Percentiles rank a stretch among this genome's conserved stretches.
Evolutionary conservation across 2,113 vertebrate species (phyloP).

Genomic region (Lepus europaeus): DNA sequence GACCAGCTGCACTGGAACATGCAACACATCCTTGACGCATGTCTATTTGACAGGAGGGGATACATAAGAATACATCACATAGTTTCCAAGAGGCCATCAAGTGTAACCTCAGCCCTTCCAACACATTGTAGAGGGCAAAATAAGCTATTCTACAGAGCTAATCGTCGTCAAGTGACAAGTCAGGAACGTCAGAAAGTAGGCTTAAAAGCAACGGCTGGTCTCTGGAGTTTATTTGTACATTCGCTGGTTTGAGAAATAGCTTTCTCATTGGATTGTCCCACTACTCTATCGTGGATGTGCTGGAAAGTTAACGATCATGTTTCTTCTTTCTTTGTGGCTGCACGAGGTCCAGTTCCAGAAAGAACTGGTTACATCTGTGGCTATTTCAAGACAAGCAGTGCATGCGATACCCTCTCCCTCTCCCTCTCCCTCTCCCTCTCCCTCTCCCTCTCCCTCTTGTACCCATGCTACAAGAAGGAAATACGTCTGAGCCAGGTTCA

Average conservation of each 20-base stretch:
- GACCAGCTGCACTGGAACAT: background rate
- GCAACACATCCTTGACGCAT: background rate
- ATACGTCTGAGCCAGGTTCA: conserved; percentile 58
- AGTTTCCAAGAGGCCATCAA: background rate
- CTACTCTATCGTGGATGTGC: background rate
- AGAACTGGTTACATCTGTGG: conserved; percentile 70
- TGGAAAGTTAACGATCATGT: conserved; percentile 59
- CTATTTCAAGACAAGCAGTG: conserved; percentile 68
- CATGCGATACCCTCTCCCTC: conserved; percentile 63
- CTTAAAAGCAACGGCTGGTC: background rate
- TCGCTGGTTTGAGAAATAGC: conserved; percentile 19
- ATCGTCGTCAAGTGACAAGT: background rate
- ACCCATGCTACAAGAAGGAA: conserved; percentile 58
- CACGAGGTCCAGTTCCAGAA: conserved; percentile 33
- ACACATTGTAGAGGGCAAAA: background rate
- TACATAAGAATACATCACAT: background rate
- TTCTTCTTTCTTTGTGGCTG: conserved; percentile 56
- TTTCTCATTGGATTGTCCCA: conserved; percentile 36
- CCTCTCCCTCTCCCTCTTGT: too few species aligned
- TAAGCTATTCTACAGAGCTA: background rate
- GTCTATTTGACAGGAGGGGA: background rate
- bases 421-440: too few species aligned
- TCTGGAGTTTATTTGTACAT: background rate
- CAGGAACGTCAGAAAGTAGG: conserved; percentile 3
- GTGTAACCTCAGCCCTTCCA: background rate